Evolutionary conservation across 2,113 vertebrate species (phyloP), one percentile per base, ranked within the genome.

Genomic region (Amphiprion ocellaris): DNA sequence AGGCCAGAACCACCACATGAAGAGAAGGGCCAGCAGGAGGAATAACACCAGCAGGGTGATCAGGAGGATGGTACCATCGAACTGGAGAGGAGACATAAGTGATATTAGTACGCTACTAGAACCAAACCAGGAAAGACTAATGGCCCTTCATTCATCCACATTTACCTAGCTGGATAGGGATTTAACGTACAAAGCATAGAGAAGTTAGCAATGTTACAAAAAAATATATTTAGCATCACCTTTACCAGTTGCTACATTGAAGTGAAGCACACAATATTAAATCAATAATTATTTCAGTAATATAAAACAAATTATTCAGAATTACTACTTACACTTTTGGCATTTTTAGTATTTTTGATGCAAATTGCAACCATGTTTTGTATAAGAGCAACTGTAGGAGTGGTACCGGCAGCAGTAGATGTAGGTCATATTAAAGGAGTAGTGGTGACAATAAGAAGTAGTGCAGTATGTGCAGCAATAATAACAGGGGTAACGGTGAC

Each of bases 1-100:
- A 12, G 92, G 94, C 95, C 96, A 97, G 92, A 97, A 93, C 95
- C 96, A 97, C 94, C 95, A 98, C 63, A 97, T 89, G 70, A 97
- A 93, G 58, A 96, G 89, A 69, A 96, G 72, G 6, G 93, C 89
- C 80, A 97, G 80, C 33, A 98, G 87, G 23, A 97, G 91, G 85
- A 95, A 94, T 2, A 96, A 89, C 64, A 96, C 94, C 89, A 97
- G 91, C 69, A 97, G 92, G 3, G 94, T 95, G 82, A 97, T 96
- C 70, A 97, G 94, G 47, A 97, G 95, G 33, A 97, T 96, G 66
- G 96, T 97, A 11, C 97, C 96, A 56, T 95, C 96, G 41, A 95
- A 96, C 97, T 98, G 92, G 59, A 67, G 6, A 66, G 66, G 0
- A 62, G 10, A 81, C 23, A 80, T 17, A 52, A 15, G 33, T 12